A percentile compares a stretch with the other conserved stretches of the same genome.
phyloP scores from a whole-genome alignment of 2,797 vertebrate species.

The Enteromius treurensis region DNA sequence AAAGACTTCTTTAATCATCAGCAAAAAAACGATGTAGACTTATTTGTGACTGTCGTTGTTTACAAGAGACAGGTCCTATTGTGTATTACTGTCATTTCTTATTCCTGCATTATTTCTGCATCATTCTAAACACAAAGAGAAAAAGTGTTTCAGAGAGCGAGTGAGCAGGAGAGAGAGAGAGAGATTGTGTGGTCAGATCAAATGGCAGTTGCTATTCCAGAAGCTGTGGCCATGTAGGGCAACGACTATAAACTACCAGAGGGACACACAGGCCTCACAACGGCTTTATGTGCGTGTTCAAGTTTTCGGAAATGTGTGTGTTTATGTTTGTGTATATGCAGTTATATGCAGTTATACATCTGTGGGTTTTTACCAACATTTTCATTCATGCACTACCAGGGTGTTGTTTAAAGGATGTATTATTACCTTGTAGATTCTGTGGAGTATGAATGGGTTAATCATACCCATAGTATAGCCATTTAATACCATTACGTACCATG shows the following conservation, averaged over 20 bases:
- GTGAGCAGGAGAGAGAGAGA: constrained; percentile 57
- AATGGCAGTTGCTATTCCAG: constrained; percentile 86
- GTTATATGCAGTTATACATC: neutral
- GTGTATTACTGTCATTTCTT: constrained; percentile 5
- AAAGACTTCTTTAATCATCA: neutral
- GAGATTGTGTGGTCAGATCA: constrained; percentile 70
- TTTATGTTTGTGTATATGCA: constrained; percentile 8
- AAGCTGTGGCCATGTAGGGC: constrained; percentile 84
- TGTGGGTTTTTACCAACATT: neutral
- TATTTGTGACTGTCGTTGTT: neutral
- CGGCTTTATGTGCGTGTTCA: constrained; percentile 18
- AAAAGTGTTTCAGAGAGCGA: constrained; percentile 22
- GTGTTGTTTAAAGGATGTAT: neutral
- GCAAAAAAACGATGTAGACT: neutral
- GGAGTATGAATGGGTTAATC: neutral
- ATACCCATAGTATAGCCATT: neutral
- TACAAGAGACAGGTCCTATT: neutral
- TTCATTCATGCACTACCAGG: neutral
- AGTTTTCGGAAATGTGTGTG: neutral
- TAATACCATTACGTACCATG: neutral
- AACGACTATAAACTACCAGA: constrained; percentile 83
- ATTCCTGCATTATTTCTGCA: neutral
- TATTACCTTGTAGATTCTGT: neutral
- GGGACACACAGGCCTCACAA: constrained; percentile 32
- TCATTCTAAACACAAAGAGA: constrained; percentile 61